Evolutionary conservation across 2,113 vertebrate genomes (phyloP), one percentile per base, ranked within the genome.

Genomic region (Elaphurus davidianus): DNA sequence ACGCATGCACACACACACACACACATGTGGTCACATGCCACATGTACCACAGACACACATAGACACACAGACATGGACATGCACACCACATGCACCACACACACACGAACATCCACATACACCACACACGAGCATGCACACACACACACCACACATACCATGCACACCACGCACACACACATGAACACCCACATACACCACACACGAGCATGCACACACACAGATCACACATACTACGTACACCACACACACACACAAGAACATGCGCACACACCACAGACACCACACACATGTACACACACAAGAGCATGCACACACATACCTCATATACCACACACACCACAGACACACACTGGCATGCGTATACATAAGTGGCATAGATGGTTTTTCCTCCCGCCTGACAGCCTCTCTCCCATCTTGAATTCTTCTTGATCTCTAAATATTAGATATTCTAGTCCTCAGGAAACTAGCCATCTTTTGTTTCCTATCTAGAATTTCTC

Each of bases 61-160:
- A 7, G 33, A 14, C 1, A 50, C 27, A 45, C 2, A 4, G 0
- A 5, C 0, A 0, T 64, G 2, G 5, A 3, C 1, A 23, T 14
- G 23, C 45, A 47, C 47, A 47, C 6, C 64, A 19, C 33, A 1
- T 19, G 16, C 17, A 64, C 62, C 16, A 43, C 43, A 45, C 43
- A 45, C 43, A 45, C 43, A 45, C 43, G 6, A 45, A 45, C 43
- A 6, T 59, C 10, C 14, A 45, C 1, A 21, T 2, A 6, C 23
- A 15, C 43, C 43, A 45, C 43, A 45, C 43, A 45, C 6, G 43
- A 45, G 43, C 43, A 45, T 45, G 43, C 43, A 60, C 59, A 60
- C 27, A 57, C 21, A 27, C 21, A 57, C 21, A 25, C 57, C 43
- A 45, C 43, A 45, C 43, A 45, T 5, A 45, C 43, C 43, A 45